Conservation (phyloP, 2,113 vertebrate species). For the Onychostoma macrolepis region DNA sequence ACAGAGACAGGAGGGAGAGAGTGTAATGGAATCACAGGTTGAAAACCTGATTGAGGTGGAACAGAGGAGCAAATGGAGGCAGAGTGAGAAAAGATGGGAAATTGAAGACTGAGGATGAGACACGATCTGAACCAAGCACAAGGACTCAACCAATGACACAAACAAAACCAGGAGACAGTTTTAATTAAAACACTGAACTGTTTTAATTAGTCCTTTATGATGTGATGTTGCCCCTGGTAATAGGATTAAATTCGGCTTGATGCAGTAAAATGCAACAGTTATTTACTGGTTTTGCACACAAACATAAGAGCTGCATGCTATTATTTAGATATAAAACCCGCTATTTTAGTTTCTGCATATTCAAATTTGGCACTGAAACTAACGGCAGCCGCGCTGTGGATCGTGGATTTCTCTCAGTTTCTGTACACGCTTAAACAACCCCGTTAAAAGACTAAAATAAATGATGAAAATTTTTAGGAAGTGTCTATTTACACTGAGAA, state of each 20-base stretch:
- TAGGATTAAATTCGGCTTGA: neutral
- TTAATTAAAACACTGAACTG: neutral
- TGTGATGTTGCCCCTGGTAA: neutral
- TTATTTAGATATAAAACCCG: neutral
- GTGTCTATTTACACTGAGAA: neutral
- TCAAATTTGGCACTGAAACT: neutral
- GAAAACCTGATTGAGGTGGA: constrained; percentile 5
- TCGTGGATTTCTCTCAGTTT: neutral
- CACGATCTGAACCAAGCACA: neutral
- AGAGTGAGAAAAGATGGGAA: neutral
- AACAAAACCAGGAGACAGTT: neutral
- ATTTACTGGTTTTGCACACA: neutral
- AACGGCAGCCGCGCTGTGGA: neutral
- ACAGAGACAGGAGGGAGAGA: neutral
- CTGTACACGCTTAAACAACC: neutral
- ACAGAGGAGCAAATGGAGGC: neutral
- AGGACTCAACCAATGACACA: neutral
- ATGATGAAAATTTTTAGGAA: neutral
- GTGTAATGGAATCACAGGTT: constrained; percentile 13
- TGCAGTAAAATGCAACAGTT: neutral
- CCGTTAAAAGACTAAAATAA: neutral
- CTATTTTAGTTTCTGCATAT: neutral
- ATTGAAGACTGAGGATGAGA: neutral
- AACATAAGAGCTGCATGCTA: neutral
- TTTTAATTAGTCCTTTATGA: neutral